Evolutionary conservation across 2,113 vertebrate species (phyloP).

Genomic region (Aplodontia rufa): DNA sequence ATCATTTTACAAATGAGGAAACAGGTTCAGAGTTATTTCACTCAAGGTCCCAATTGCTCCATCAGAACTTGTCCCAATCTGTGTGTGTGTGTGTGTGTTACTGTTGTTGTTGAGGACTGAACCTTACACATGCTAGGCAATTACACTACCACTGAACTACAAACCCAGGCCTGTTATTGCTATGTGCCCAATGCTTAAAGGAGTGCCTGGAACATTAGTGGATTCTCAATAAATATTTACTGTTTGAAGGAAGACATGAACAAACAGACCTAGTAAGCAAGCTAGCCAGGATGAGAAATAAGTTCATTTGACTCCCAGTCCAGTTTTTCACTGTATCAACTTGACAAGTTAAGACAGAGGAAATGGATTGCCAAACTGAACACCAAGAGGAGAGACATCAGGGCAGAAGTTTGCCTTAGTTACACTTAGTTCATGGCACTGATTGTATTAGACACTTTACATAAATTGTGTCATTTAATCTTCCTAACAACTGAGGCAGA

Average conservation of each 20-base stretch:
- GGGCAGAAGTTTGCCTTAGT: neutral
- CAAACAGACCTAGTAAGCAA: constrained; percentile 28
- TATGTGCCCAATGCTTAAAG: neutral
- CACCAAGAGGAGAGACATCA: neutral
- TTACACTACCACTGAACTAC: neutral
- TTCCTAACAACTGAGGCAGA: constrained; percentile 27
- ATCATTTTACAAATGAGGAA: constrained; percentile 32
- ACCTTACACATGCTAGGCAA: neutral
- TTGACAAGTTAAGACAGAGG: constrained; percentile 44
- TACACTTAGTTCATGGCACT: constrained; percentile 19
- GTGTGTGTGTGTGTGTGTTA: neutral
- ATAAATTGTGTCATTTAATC: constrained; percentile 1
- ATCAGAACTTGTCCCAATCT: neutral
- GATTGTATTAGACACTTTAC: neutral
- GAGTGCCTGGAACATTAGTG: neutral
- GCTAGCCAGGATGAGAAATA: neutral
- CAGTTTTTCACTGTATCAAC: neutral
- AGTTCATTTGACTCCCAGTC: constrained; percentile 30
- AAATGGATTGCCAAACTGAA: constrained; percentile 13
- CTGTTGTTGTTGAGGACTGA: neutral
- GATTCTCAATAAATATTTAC: constrained; percentile 24
- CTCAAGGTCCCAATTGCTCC: constrained; percentile 2
- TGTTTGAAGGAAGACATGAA: constrained; percentile 23
- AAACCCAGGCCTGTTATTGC: neutral
- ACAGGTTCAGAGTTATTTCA: constrained; percentile 37